Evolutionary conservation across 2,888 invertebrate species (phyloP).

Genomic region (Scaptomyza tumidula): DNA sequence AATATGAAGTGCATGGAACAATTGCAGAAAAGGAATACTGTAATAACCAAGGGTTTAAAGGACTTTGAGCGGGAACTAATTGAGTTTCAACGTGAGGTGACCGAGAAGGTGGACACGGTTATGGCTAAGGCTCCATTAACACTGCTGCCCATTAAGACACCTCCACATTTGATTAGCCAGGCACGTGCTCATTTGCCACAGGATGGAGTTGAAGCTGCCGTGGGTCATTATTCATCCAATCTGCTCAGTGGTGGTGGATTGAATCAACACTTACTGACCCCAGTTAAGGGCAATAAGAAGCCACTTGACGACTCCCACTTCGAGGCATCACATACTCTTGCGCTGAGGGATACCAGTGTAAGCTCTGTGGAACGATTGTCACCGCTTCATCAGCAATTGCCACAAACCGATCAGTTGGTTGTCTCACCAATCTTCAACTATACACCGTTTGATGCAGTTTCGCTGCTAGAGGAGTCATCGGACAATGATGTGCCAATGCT

Average conservation of each 20-base stretch:
- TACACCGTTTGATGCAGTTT: slow-evolving; percentile 86
- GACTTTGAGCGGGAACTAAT: slow-evolving; percentile 89
- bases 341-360: slow-evolving; percentile 70
- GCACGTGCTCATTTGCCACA: slow-evolving; percentile 67
- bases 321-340: slow-evolving; percentile 55
- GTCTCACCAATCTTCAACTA: slow-evolving; percentile 86
- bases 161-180: slow-evolving; percentile 85
- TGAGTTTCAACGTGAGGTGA: slow-evolving; percentile 91
- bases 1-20: slow-evolving; percentile 89
- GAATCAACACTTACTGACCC: slow-evolving; percentile 28
- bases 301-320: slow-evolving; percentile 10
- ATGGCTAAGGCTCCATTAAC: slow-evolving; percentile 90
- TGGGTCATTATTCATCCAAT: slow-evolving; percentile 82
- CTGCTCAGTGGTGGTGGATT: slow-evolving; percentile 68
- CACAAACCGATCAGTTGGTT: slow-evolving; percentile 86
- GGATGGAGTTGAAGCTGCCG: slow-evolving; percentile 30
- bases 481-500: slow-evolving; percentile 86
- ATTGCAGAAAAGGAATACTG: slow-evolving; percentile 88
- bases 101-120: slow-evolving; percentile 89
- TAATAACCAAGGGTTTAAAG: slow-evolving; percentile 88
- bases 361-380: slow-evolving; percentile 72
- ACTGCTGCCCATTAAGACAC: slow-evolving; percentile 88
- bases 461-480: slow-evolving; percentile 84
- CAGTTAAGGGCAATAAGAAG: slow-evolving; percentile 9
- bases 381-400: slow-evolving; percentile 54